Base-by-base conservation (phyloP, 2,888 invertebrate species). In the Acrocera orbiculus region DNA sequence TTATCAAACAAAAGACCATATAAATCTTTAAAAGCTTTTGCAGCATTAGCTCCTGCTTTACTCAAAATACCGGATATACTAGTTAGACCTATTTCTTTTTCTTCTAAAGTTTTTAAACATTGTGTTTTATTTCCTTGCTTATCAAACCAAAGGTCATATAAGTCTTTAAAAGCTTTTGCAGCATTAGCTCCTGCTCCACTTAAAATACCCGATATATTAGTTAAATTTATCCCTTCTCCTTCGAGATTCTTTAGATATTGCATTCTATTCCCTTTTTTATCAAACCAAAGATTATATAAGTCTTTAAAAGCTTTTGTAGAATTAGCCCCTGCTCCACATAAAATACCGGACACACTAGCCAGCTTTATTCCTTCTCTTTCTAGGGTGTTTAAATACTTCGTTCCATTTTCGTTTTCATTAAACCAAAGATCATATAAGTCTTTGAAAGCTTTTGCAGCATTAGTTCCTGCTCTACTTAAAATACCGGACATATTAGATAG, bases 21-120 rank as follows among this genome's bases (percentile, higher is more conserved):
- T 4, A 49, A 43, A 16, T 46, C 38, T 43, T 44, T 39, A 42
- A 51, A 50, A 44, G 47, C 45, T 43, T 45, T 31, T 36, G 41
- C 35, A 42, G 46, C 44, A 19, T 37, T 22, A 7, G 26, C 13
- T 16, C 32, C 32, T 11, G 32, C 25, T 32, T 17, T 17, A 26
- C 26, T 10, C 13, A 32, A 32, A 17, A 26, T 26, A 16, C 26
- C 17, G 16, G 32, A 32, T 8, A 32, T 11, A 17, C 26, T 25
- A 11, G 9, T 2, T n/a, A 26, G 19, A 11, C 5, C 19, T 17
- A 32, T 17, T 6, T 8, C 26, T 25, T 25, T 13, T 17, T 26
- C 13, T 11, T 26, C 16, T 4, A 32, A 8, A 32, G 10, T 17
- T 26, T 32, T 26, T 16, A 32, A 26, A 26, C 17, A 26, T 16